Conservation (phyloP, 2,797 vertebrate genomes). For the Urocyon cinereoargenteus region DNA sequence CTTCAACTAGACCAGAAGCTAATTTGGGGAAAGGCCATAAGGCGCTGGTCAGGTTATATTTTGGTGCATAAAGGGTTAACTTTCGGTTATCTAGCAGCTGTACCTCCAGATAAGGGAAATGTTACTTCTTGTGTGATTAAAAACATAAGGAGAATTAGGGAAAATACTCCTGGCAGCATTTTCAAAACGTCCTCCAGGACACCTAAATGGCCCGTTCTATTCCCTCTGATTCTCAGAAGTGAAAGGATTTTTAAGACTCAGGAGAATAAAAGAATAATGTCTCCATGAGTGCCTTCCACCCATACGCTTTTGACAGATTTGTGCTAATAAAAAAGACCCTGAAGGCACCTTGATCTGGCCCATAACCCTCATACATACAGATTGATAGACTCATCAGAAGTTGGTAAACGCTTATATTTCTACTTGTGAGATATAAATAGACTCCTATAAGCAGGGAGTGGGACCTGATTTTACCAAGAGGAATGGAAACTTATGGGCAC, state of each 20-base stretch:
- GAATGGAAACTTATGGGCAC: not conserved
- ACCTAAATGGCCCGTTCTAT: not conserved
- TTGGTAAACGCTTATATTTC: not conserved
- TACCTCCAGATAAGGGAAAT: not conserved
- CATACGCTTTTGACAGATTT: conserved; percentile 3
- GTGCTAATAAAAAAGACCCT: not conserved
- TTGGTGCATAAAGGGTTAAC: not conserved
- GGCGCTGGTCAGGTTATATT: not conserved
- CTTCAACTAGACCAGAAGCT: not conserved
- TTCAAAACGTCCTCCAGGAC: conserved; percentile 41
- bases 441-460: not conserved
- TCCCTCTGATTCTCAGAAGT: conserved; percentile 44
- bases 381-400: not conserved
- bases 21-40: not conserved
- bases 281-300: not conserved
- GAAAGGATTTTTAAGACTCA: conserved; percentile 40
- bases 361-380: not conserved
- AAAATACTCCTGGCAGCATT: conserved; percentile 3
- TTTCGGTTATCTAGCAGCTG: not conserved
- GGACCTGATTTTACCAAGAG: not conserved
- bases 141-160: not conserved
- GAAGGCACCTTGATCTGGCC: not conserved
- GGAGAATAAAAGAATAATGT: not conserved
- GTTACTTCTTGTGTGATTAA: conserved; percentile 15
- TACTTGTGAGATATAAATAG: not conserved